phyloP scores from a whole-genome alignment of 2,888 invertebrate species.

The Caenorhabditis sp. region DNA sequence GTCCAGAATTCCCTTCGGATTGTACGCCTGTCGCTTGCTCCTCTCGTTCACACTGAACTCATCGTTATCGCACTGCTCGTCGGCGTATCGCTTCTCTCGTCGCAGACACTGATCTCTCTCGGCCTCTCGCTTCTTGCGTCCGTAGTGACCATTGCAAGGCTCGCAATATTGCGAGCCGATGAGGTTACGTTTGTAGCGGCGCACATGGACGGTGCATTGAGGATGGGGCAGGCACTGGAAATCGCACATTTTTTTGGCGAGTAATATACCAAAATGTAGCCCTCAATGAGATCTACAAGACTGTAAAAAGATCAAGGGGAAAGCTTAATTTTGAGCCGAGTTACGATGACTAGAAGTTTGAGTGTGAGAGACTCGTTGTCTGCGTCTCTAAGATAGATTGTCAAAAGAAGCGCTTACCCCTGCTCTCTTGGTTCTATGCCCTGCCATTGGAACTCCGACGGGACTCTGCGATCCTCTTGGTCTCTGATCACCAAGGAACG shows the following conservation, averaged over 20 bases:
- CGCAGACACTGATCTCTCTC: conserved; percentile 73
- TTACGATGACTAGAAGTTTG: no score
- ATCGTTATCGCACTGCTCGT: conserved; percentile 73
- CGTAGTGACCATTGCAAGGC: conserved; percentile 75
- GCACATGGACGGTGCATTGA: conserved; percentile 70
- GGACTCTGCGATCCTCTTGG: conserved; percentile 56
- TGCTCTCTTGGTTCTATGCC: conserved; percentile 69
- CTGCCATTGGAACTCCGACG: conserved; percentile 66
- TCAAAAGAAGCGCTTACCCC: no score
- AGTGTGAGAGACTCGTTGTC: no score
- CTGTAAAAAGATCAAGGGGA: no score
- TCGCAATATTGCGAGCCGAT: conserved; percentile 78
- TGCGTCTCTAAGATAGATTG: no score
- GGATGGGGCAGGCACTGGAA: conserved; percentile 78
- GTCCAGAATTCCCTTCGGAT: conserved; percentile 77
- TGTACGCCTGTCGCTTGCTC: conserved; percentile 78
- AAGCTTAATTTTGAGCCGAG: no score
- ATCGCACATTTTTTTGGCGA: no score
- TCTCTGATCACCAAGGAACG: conserved; percentile 65
- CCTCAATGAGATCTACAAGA: no score
- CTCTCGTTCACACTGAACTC: conserved; percentile 72
- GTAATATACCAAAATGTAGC: no score
- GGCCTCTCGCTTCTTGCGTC: conserved; percentile 77
- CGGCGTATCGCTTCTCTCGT: conserved; percentile 67
- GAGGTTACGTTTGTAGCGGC: conserved; percentile 73